Evolutionary conservation across 2,113 vertebrate species (phyloP).

Genomic region (Leptocoma aspasia): DNA sequence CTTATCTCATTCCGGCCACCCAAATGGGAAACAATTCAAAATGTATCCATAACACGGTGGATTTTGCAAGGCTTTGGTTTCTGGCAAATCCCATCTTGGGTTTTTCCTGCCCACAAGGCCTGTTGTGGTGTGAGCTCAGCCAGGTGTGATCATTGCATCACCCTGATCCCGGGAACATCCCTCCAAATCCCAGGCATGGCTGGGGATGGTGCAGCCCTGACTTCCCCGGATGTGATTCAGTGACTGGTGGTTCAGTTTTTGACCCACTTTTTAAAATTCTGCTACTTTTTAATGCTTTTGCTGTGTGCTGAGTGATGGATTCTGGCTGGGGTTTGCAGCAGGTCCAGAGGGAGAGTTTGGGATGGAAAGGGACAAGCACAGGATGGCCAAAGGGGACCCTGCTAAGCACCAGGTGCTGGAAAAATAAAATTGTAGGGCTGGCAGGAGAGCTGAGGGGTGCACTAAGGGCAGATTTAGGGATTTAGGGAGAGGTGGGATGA

Average conservation of each 20-base stretch:
- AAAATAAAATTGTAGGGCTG: neutral
- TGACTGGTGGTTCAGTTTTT: neutral
- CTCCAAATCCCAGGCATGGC: neutral
- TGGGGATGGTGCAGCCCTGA: neutral
- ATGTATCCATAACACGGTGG: neutral
- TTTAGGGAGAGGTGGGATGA: neutral
- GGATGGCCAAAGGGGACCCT: neutral
- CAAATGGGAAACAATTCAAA: neutral
- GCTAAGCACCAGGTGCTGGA: neutral
- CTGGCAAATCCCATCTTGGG: neutral
- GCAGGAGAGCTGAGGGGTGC: neutral
- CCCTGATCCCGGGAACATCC: neutral
- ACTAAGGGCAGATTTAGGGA: accelerated
- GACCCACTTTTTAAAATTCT: neutral
- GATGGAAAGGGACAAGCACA: neutral
- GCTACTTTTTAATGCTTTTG: neutral
- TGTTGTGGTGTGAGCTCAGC: neutral
- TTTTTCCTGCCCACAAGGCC: slow-evolving; percentile 23
- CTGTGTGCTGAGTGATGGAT: neutral
- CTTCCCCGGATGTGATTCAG: neutral
- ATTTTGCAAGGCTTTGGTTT: slow-evolving; percentile 14
- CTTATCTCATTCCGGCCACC: neutral
- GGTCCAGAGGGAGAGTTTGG: neutral
- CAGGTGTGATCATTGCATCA: neutral
- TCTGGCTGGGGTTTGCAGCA: neutral